phyloP scores from a whole-genome alignment of 1,140 invertebrate species.

The Aphidius gifuensis region DNA sequence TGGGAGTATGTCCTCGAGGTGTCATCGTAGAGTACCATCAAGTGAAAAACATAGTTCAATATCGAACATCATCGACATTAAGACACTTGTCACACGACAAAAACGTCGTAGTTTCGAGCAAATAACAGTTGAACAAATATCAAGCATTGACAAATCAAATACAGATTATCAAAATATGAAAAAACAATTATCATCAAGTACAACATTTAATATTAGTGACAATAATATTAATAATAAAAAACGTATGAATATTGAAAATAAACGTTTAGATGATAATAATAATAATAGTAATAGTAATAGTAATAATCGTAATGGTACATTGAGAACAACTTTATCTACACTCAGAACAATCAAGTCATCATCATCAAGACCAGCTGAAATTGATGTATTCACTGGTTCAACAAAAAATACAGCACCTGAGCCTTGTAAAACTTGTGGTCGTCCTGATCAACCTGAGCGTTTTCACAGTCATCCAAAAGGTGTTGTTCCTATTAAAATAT shows the following conservation, averaged over 20 bases:
- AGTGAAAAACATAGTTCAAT: neutral
- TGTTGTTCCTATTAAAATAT: slow-evolving; percentile 17
- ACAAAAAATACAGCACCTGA: slow-evolving; percentile 45
- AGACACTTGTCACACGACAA: slow-evolving; percentile 17
- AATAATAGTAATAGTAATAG: slow-evolving; percentile 14
- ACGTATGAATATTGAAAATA: slow-evolving; percentile 20
- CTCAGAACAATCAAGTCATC: slow-evolving; percentile 32
- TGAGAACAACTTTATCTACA: slow-evolving; percentile 26
- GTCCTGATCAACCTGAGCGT: slow-evolving; percentile 58
- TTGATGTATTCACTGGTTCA: slow-evolving; percentile 39
- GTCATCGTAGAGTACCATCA: slow-evolving; percentile 21
- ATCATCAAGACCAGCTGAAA: slow-evolving; percentile 28
- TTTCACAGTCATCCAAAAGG: slow-evolving; percentile 61
- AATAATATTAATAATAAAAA: neutral
- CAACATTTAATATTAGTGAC: slow-evolving; percentile 20
- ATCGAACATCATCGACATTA: slow-evolving; percentile 15
- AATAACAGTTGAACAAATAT: slow-evolving; percentile 17
- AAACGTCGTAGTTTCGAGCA: slow-evolving; percentile 36
- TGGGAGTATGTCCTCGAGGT: slow-evolving; percentile 20
- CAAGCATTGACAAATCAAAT: slow-evolving; percentile 4
- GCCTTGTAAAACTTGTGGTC: slow-evolving; percentile 60
- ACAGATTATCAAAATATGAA: slow-evolving; percentile 20
- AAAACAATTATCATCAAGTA: slow-evolving; percentile 25
- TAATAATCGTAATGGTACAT: slow-evolving; percentile 5
- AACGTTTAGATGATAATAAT: slow-evolving; percentile 37